phyloP scores from a whole-genome alignment of 2,888 invertebrate species.

The Lagria hirta region DNA sequence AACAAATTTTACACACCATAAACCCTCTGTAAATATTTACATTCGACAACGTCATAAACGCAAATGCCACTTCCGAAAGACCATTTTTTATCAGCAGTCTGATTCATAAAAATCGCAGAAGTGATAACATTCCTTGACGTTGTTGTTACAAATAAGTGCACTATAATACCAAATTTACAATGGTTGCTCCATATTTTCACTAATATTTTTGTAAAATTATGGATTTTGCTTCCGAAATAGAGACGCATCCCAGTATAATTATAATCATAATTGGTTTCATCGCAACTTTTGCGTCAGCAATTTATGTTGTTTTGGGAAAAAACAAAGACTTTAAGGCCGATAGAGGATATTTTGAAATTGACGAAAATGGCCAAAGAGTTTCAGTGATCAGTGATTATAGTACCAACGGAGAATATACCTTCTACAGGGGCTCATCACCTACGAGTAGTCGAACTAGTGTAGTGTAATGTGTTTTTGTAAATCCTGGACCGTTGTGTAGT shows the following conservation, averaged over 20 bases:
- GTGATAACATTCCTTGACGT: conserved; percentile 6
- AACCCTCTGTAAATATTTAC: no score
- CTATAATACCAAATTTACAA: no score
- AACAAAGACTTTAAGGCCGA: conserved; percentile 2
- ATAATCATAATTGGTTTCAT: conserved; percentile 11
- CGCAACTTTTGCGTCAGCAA: conserved; percentile 9
- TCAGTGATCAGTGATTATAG: conserved; percentile 19
- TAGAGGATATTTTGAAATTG: conserved; percentile 5
- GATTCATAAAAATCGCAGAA: conserved; percentile 14
- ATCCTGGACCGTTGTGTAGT: no score
- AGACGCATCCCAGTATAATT: conserved; percentile 15
- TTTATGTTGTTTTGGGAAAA: conserved; percentile 8
- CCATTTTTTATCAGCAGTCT: conserved; percentile 13
- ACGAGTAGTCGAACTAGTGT: conserved; percentile 7
- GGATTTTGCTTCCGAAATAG: conserved; percentile 5
- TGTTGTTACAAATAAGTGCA: not conserved
- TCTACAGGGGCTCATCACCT: conserved; percentile 9
- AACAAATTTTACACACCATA: no score
- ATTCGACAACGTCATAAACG: no score
- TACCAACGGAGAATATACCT: conserved; percentile 14
- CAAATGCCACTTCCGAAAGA: conserved; percentile 12
- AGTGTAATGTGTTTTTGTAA: no score
- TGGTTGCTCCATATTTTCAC: conserved; percentile 1
- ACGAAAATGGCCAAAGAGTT: conserved; percentile 12
- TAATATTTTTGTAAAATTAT: conserved; percentile 3